Evolutionary conservation across 2,797 vertebrate species (phyloP).

Genomic region (Spea hammondii): DNA sequence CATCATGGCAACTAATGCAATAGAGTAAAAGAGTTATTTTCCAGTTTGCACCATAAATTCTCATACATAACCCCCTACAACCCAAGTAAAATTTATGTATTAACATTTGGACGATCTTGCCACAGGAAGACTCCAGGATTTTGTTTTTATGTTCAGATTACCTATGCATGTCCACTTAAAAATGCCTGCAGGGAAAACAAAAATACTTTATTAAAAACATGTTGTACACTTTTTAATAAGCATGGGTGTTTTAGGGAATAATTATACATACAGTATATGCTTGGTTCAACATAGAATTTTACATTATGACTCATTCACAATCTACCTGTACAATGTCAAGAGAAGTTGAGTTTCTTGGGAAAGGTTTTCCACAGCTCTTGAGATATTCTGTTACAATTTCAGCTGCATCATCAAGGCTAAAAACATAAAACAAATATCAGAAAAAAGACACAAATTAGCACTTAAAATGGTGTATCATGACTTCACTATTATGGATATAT

Average conservation of each 20-base stretch:
- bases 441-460: too few species aligned
- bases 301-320: background rate
- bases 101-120: background rate
- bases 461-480: too few species aligned
- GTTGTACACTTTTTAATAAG: background rate
- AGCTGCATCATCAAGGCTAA: conserved; percentile 78
- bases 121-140: background rate
- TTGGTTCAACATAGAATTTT: too few species aligned
- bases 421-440: conserved; percentile 16
- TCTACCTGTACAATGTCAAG: conserved; percentile 73
- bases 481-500: too few species aligned
- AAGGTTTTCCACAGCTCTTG: conserved; percentile 64
- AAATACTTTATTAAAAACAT: background rate
- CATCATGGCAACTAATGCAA: too few species aligned
- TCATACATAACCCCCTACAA: too few species aligned
- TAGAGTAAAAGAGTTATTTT: too few species aligned
- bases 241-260: too few species aligned
- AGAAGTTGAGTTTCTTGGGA: conserved; percentile 54
- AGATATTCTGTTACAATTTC: conserved; percentile 75
- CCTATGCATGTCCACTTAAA: conserved; percentile 26
- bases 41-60: too few species aligned
- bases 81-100: too few species aligned
- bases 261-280: too few species aligned
- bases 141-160: background rate
- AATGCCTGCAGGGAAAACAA: conserved; percentile 24